Conservation (phyloP, 2,113 vertebrate genomes). For the Corythornis cristatus region DNA sequence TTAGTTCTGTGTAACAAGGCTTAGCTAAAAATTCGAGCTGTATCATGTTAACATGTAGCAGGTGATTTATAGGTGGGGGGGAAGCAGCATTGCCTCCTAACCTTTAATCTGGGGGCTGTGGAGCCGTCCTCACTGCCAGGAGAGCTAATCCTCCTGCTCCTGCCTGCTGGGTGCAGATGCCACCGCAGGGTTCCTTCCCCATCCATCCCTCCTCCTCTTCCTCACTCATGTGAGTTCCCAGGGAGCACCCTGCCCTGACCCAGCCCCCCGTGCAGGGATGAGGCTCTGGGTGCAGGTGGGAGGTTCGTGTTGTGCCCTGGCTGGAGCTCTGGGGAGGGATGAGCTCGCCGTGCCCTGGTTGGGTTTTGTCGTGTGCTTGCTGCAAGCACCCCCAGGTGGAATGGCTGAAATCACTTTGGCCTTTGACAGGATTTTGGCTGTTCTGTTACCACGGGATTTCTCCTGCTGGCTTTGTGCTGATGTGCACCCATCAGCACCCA, state of each 20-base stretch:
- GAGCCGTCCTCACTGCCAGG: background rate
- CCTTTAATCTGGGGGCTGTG: background rate
- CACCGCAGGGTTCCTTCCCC: background rate
- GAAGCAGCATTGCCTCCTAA: background rate
- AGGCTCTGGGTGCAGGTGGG: background rate
- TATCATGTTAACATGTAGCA: background rate
- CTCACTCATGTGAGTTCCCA: background rate
- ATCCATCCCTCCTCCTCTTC: background rate
- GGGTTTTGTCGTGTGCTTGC: background rate
- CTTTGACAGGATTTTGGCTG: background rate
- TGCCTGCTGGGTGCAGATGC: background rate
- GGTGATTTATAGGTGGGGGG: rapidly evolving
- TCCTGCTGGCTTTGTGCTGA: background rate
- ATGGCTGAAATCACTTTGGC: background rate
- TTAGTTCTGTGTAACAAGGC: background rate
- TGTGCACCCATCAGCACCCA: background rate
- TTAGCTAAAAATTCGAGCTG: background rate
- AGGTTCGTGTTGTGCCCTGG: rapidly evolving
- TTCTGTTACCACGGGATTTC: background rate
- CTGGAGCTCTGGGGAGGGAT: background rate
- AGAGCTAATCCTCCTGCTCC: background rate
- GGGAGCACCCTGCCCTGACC: background rate
- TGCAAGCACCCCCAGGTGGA: background rate
- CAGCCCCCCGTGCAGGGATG: rapidly evolving
- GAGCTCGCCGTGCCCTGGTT: background rate